Evolutionary conservation across 2,888 invertebrate species (phyloP), one percentile per base, ranked within the genome.

Genomic region (Lepidonotus clava): DNA sequence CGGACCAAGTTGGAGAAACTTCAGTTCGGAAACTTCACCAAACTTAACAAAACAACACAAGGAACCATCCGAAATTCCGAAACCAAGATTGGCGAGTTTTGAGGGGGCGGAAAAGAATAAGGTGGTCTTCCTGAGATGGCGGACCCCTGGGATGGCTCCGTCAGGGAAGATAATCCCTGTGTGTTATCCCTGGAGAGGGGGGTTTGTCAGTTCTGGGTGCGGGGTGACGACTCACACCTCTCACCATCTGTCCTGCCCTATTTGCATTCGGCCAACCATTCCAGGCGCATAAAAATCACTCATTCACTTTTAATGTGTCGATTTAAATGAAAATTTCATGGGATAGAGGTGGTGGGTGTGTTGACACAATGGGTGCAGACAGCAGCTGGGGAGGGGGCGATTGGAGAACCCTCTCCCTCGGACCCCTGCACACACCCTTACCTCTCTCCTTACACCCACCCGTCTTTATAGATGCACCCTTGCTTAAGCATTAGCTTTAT

Each of bases 271-370:
- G 76, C 21, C 24, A 14, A 32, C 46, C 80, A 80, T 80, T 41
- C 18, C 80, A 21, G 34, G 1, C 80, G 21, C 80, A 80, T 80
- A 41, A 80, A 80, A 80, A 80, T 80, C 80, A 80, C 18, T 80
- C 80, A 80, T 51, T 80, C 80, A 80, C 28, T 80, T 80, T 80
- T 80, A 80, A 80, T 80, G 80, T 34, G 80, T 34, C 80, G 46
- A 80, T 80, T 80, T 80, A 51, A 51, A 80, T 80, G 80, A 80
- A 80, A 80, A 80, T 80, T 80, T 80, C 80, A 80, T 80, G 80
- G 80, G 5, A 41, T 32, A 32, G 41, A 46, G 46, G 32, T 41
- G 41, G 46, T 34, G 80, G 8, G 28, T n/a, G 34, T 46, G 80
- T 80, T 80, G 80, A 51, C 80, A 80, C 80, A 80, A 46, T 46